A percentile compares a stretch with the other conserved stretches of the same genome.
Conservation (phyloP, 2,888 invertebrate genomes). For the Hirtodrosophila alboralis region DNA sequence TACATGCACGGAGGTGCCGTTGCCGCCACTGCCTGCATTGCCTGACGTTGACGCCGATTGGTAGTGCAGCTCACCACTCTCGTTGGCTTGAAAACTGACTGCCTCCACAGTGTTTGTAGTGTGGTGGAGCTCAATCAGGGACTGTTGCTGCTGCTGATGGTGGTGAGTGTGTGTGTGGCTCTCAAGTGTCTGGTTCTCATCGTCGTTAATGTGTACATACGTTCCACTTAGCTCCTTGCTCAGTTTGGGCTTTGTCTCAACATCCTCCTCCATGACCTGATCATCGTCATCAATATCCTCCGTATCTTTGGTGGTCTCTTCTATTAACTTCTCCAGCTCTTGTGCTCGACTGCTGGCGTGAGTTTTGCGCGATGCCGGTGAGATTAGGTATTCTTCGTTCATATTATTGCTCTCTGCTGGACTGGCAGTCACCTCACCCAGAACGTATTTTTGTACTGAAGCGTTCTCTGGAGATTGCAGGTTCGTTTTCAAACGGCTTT, state of each 20-base stretch:
- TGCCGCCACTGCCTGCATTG: conserved; percentile 28
- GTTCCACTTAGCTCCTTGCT: conserved; percentile 70
- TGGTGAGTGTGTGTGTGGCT: conserved; percentile 41
- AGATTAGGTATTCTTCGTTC: conserved; percentile 73
- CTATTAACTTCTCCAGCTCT: conserved; percentile 82
- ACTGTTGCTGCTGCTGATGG: conserved; percentile 52
- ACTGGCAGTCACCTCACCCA: conserved; percentile 66
- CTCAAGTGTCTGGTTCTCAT: conserved; percentile 64
- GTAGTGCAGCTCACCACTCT: conserved; percentile 80
- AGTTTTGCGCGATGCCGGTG: conserved; percentile 68
- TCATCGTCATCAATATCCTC: conserved; percentile 80
- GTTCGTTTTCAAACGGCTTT: conserved; percentile 81
- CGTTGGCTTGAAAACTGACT: conserved; percentile 79
- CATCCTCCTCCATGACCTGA: conserved; percentile 44
- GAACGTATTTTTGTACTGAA: conserved; percentile 74
- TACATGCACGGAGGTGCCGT: conserved; percentile 48
- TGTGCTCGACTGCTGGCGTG: conserved; percentile 75
- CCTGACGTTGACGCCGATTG: conserved; percentile 48
- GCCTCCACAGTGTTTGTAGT: conserved; percentile 58
- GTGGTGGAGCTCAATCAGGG: conserved; percentile 66
- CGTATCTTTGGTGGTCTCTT: conserved; percentile 84
- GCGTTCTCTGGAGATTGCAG: conserved; percentile 73
- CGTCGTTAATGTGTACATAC: conserved; percentile 62
- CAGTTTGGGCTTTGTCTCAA: conserved; percentile 80
- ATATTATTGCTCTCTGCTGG: conserved; percentile 57